Evolutionary conservation across 1,140 invertebrate genomes (phyloP).

Genomic region (Neodiprion pinetum): DNA sequence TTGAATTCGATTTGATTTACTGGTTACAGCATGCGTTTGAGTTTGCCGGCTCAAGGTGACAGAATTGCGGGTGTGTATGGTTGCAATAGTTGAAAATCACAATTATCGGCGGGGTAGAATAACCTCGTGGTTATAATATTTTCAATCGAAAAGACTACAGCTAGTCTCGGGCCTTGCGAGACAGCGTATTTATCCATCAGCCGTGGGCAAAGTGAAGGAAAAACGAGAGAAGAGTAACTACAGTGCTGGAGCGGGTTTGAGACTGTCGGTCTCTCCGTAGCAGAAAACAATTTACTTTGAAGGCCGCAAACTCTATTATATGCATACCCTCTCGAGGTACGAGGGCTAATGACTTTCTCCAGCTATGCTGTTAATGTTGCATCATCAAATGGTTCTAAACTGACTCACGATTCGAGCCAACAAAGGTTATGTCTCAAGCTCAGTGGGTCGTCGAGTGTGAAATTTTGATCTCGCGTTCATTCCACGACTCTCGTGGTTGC

Average conservation of each 20-base stretch:
- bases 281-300: slow-evolving; percentile 63
- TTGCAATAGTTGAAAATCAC: too few species aligned
- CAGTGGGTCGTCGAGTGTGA: slow-evolving; percentile 53
- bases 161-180: too few species aligned
- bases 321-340: slow-evolving; percentile 37
- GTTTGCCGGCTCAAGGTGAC: too few species aligned
- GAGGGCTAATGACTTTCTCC: slow-evolving; percentile 62
- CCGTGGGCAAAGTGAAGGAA: too few species aligned
- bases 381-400: slow-evolving; percentile 51
- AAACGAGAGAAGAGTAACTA: too few species aligned
- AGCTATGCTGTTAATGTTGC: slow-evolving; percentile 40
- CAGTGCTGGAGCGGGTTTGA: neutral
- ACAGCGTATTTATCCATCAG: too few species aligned
- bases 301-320: slow-evolving; percentile 61
- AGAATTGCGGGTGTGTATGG: too few species aligned
- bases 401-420: slow-evolving; percentile 44
- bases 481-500: neutral
- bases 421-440: slow-evolving; percentile 62
- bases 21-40: too few species aligned
- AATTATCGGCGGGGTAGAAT: too few species aligned
- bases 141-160: too few species aligned
- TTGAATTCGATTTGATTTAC: too few species aligned
- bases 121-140: too few species aligned
- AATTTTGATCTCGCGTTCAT: neutral
- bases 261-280: slow-evolving; percentile 32